Conservation (phyloP, 2,113 vertebrate genomes). For the Sterna hirundo region DNA sequence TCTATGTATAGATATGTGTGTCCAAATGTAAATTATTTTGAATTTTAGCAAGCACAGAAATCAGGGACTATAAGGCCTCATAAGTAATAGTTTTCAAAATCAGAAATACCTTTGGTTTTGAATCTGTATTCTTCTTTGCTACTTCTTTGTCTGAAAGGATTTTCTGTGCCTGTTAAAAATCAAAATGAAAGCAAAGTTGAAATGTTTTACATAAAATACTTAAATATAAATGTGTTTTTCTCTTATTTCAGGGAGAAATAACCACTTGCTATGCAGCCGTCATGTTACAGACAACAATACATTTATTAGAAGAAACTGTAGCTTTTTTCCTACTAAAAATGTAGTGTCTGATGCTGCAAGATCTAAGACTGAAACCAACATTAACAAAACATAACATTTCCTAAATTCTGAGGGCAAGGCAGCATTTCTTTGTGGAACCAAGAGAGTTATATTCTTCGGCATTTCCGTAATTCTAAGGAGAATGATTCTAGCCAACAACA, state of each 20-base stretch:
- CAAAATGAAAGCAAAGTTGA: slow-evolving; percentile 45
- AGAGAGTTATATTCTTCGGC: background rate
- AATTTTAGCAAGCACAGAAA: slow-evolving; percentile 20
- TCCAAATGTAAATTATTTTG: background rate
- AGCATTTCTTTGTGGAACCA: background rate
- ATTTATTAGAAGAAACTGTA: background rate
- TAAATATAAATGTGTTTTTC: background rate
- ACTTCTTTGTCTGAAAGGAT: slow-evolving; percentile 20
- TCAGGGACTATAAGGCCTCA: background rate
- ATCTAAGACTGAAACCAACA: background rate
- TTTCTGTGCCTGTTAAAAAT: slow-evolving; percentile 50
- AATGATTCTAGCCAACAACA: background rate
- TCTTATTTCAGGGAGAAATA: background rate
- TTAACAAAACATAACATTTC: background rate
- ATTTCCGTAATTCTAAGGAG: background rate
- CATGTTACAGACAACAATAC: background rate
- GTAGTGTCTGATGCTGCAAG: background rate
- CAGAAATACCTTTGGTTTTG: slow-evolving; percentile 42
- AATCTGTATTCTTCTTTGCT: background rate
- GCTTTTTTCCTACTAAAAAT: background rate
- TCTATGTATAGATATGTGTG: background rate
- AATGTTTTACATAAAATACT: background rate
- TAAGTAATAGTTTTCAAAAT: background rate
- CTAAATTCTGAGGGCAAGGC: background rate
- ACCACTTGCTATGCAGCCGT: background rate